Percentiles rank a stretch among this genome's conserved stretches.
Conservation (phyloP, 2,797 vertebrate genomes). For the Sebastes umbrosus region DNA sequence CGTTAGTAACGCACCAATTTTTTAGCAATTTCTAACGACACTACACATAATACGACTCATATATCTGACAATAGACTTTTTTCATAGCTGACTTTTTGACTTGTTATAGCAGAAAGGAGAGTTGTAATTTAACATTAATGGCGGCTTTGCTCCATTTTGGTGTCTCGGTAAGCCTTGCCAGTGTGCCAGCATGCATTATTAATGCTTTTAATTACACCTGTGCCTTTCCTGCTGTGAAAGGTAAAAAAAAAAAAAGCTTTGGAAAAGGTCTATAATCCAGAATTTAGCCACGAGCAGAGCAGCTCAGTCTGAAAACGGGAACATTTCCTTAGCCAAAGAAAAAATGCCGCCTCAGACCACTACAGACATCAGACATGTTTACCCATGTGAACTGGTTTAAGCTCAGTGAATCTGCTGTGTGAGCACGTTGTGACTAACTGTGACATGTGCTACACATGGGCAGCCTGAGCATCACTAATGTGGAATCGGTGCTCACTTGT, state of each 20-base stretch:
- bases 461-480: constrained; percentile 46
- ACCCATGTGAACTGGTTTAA: constrained; percentile 7
- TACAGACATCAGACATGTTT: constrained; percentile 24
- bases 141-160: neutral
- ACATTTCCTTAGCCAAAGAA: neutral
- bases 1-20: neutral
- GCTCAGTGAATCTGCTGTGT: constrained; percentile 14
- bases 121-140: neutral
- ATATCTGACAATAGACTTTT: neutral
- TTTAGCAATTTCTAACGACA: neutral
- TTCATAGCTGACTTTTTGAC: neutral
- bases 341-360: neutral
- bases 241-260: neutral
- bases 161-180: neutral
- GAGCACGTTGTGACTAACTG: constrained; percentile 24
- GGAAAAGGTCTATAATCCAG: neutral
- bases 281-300: neutral
- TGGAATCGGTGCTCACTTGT: constrained; percentile 86
- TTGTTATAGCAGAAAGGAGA: neutral
- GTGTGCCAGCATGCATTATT: neutral
- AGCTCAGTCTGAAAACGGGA: neutral
- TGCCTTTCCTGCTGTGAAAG: neutral
- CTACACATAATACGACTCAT: neutral
- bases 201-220: neutral
- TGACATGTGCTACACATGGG: constrained; percentile 28